Percentiles rank a stretch among this genome's conserved stretches.
phyloP scores from a whole-genome alignment of 2,888 invertebrate species.

The Magallana nippona region DNA sequence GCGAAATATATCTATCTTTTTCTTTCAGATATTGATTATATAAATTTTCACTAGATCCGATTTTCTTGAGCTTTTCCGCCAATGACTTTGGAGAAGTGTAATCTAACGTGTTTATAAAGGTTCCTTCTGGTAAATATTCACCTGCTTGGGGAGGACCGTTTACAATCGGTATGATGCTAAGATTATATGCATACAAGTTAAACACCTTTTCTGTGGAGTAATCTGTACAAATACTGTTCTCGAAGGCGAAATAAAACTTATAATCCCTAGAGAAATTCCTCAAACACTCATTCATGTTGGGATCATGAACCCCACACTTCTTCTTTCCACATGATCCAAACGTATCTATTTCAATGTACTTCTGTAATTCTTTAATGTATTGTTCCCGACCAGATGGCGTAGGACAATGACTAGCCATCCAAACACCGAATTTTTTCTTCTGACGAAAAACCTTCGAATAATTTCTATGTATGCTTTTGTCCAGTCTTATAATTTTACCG shows the following conservation, averaged over 20 bases:
- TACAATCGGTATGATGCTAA: background rate
- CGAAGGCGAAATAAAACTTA: slow-evolving; percentile 4
- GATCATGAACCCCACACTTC: background rate
- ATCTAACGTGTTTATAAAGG: background rate
- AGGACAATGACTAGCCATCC: slow-evolving; percentile 1
- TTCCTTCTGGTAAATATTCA: background rate
- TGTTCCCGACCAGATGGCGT: background rate
- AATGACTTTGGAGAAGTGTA: background rate
- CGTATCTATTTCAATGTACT: background rate
- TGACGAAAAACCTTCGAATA: background rate
- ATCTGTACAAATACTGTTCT: slow-evolving; percentile 9
- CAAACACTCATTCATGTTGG: background rate
- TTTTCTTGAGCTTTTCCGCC: background rate
- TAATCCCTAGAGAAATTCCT: background rate
- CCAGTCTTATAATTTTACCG: background rate
- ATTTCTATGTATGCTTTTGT: background rate
- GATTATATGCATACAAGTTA: background rate
- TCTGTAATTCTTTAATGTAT: background rate
- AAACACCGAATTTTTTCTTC: background rate
- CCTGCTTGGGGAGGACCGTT: background rate
- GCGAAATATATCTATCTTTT: background rate
- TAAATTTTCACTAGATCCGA: background rate
- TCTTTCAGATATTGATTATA: slow-evolving; percentile 8
- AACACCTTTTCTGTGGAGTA: background rate
- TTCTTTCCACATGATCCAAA: background rate